These are phyloP conservation scores for Etheostoma spectabile DNA, from an alignment of 2,113 vertebrate genomes.

Conservation along the genomic window DNA sequence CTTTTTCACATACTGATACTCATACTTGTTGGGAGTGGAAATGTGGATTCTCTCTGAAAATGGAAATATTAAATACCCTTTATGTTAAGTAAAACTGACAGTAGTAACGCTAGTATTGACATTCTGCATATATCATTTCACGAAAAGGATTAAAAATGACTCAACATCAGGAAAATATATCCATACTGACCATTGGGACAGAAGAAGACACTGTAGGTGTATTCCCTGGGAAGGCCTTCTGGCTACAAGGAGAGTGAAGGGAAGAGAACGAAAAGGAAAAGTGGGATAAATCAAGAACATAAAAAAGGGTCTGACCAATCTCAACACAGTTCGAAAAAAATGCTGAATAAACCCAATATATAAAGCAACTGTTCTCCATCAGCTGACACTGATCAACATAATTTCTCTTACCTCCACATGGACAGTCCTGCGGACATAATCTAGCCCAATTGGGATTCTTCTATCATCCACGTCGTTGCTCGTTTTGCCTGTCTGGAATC, in stretches of 20 bases:
- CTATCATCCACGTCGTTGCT: slow-evolving; percentile 83
- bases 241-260: slow-evolving; percentile 82
- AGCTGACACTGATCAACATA: background rate
- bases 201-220: slow-evolving; percentile 96
- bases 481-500: slow-evolving; percentile 78
- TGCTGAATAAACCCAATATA: background rate
- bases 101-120: background rate
- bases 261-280: slow-evolving; percentile 42
- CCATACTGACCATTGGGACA: slow-evolving; percentile 90
- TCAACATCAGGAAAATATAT: background rate
- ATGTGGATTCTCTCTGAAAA: slow-evolving; percentile 94
- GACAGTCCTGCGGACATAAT: slow-evolving; percentile 88
- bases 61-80: slow-evolving; percentile 9
- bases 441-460: slow-evolving; percentile 81
- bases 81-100: background rate
- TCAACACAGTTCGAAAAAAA: background rate
- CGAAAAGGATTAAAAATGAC: background rate
- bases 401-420: slow-evolving; percentile 87
- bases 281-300: background rate
- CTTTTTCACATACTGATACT: slow-evolving; percentile 94
- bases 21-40: slow-evolving; percentile 95
- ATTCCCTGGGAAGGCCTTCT: slow-evolving; percentile 90
- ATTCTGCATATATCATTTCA: background rate
- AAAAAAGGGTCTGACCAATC: background rate
- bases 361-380: background rate